These are phyloP conservation scores for Herminia tarsipennalis DNA, from an alignment of 2,888 invertebrate genomes.

Conservation along the genomic window DNA sequence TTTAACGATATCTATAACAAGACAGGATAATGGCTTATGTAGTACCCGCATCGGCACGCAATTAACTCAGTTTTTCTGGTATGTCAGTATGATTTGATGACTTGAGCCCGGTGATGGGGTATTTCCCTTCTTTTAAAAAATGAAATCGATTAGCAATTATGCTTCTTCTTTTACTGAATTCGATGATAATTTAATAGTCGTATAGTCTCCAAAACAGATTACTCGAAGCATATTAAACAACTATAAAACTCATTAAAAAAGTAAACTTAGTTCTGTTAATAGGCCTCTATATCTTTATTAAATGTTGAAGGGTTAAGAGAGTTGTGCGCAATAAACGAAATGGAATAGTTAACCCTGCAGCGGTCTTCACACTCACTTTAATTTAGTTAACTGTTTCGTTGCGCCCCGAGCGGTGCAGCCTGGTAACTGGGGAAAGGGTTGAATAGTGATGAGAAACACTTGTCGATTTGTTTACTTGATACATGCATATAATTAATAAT, in stretches of 20 bases:
- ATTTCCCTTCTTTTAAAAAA: too few species aligned
- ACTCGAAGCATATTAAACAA: slow-evolving; percentile 22
- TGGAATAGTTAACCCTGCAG: slow-evolving; percentile 85
- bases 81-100: not conserved
- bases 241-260: slow-evolving; percentile 62
- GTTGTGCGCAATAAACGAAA: slow-evolving; percentile 83
- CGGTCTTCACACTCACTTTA: slow-evolving; percentile 84
- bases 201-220: slow-evolving; percentile 3
- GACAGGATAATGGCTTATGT: slow-evolving; percentile 2
- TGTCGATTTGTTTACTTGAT: slow-evolving; percentile 19
- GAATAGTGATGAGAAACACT: slow-evolving; percentile 54
- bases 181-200: not conserved
- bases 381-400: slow-evolving; percentile 84
- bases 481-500: too few species aligned
- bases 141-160: not conserved
- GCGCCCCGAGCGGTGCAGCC: slow-evolving; percentile 75
- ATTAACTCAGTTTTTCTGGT: not conserved
- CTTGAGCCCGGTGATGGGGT: too few species aligned
- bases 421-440: slow-evolving; percentile 74
- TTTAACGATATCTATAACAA: not conserved
- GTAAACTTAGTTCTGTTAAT: slow-evolving; percentile 67
- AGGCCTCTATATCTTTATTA: slow-evolving; percentile 82
- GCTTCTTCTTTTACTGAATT: not conserved
- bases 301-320: slow-evolving; percentile 77
- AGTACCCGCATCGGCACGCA: slow-evolving; percentile 24